Evolutionary conservation across 2,797 vertebrate species (phyloP), one percentile per base, ranked within the genome.

Genomic region (Gouania willdenowi): DNA sequence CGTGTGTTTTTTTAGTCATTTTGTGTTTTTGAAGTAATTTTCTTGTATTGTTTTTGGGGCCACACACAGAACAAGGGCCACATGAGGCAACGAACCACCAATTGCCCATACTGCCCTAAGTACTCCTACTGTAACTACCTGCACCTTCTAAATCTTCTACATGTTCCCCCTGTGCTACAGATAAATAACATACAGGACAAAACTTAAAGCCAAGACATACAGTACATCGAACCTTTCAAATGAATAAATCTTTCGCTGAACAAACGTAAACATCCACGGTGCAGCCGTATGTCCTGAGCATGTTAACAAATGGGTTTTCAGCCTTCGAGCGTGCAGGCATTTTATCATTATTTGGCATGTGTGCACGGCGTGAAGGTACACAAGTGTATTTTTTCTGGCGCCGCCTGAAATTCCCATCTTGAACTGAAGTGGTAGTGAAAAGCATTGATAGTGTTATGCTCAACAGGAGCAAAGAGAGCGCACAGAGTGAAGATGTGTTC

Each of bases 151-250:
- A n/a, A n/a, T n/a, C n/a, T n/a, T n/a, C n/a, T n/a, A n/a, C n/a
- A n/a, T n/a, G 19, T 20, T 19, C 21, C 40, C 48, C 42, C 19
- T 38, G 42, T 46, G 27, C 40, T 53, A 18, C 46, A 39, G 64
- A 60, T 29, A 26, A 62, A 47, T 29, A 44, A 41, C 50, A 23
- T 31, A 40, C 35, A 46, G 35, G 69, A 50, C 41, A 32, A 50
- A 41, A 47, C 31, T n/a, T 31, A 14, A 3, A 37, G 66, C 64
- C 66, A 86, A 76, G 38, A 69, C 16, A 63, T 26, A 79, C 69
- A 77, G 63, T 26, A 79, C 69, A 77, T 54, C 58, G 34, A 48
- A 49, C 38, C 63, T 40, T 66, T 24, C 59, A 52, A 26, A 53
- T 57, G 53, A 49, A 54, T 66, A 70, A 70, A 70, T 71, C 69